These are phyloP conservation scores for Schizopygopsis malacanthus DNA, from an alignment of 2,797 vertebrate genomes.

Conservation along the genomic window DNA sequence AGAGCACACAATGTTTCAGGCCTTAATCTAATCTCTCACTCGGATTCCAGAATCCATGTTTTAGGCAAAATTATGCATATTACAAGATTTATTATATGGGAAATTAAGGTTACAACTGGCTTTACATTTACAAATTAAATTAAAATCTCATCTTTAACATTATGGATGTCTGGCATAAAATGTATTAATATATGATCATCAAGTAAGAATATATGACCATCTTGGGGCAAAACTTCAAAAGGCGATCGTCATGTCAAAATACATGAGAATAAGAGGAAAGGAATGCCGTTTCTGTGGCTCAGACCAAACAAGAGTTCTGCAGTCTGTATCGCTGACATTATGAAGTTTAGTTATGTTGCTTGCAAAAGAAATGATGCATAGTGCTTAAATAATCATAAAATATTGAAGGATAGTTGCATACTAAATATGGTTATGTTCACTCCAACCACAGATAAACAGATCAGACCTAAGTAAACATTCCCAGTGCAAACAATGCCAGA, in stretches of 20 bases:
- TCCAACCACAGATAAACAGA: constrained; percentile 14
- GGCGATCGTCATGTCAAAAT: constrained; percentile 12
- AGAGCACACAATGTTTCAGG: not conserved
- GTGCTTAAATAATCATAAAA: not conserved
- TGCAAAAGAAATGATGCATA: not conserved
- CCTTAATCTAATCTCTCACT: not conserved
- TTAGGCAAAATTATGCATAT: not conserved
- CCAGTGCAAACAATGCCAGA: not conserved
- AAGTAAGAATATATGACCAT: constrained; percentile 29
- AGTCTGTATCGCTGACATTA: constrained; percentile 65
- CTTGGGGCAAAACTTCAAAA: constrained; percentile 31
- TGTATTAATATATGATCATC: not conserved
- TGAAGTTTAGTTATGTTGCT: constrained; percentile 46
- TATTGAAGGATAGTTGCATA: not conserved
- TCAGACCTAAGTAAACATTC: not conserved
- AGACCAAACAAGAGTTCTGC: constrained; percentile 38
- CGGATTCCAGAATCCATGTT: not conserved
- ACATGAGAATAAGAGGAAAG: constrained; percentile 23
- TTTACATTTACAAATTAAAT: constrained; percentile 24
- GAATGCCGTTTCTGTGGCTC: constrained; percentile 50
- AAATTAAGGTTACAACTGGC: constrained; percentile 25
- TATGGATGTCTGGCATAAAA: constrained; percentile 26
- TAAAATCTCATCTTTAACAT: not conserved
- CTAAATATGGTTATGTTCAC: constrained; percentile 26
- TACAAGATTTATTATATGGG: constrained; percentile 31